These are phyloP conservation scores for Macrotrachela quadricornifera DNA, from an alignment of 1,140 invertebrate genomes.

Conservation along the genomic window DNA sequence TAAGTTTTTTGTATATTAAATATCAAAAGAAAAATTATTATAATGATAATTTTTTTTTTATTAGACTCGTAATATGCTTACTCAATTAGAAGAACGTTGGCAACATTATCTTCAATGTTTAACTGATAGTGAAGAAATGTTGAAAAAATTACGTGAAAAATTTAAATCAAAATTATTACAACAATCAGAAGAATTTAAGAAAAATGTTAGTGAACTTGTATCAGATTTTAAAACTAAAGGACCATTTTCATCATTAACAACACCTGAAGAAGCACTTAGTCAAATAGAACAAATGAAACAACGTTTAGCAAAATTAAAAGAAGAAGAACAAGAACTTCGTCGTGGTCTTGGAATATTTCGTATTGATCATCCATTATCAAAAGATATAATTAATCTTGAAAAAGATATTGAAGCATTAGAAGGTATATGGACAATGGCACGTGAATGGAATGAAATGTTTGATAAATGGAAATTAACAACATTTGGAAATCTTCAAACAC, in stretches of 20 bases:
- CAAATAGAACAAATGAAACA: conserved; percentile 39
- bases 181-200: conserved; percentile 42
- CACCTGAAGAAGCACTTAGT: conserved; percentile 32
- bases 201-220: conserved; percentile 38
- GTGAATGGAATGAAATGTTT: conserved; percentile 55
- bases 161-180: conserved; percentile 45
- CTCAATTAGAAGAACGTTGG: conserved; percentile 43
- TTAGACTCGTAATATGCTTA: conserved; percentile 25
- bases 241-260: conserved; percentile 30
- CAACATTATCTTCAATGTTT: conserved; percentile 40
- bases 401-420: conserved; percentile 47
- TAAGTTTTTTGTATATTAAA: conserved; percentile 6
- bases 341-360: conserved; percentile 49
- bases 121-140: conserved; percentile 40
- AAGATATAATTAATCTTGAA: conserved; percentile 41
- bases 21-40: not conserved
- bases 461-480: conserved; percentile 46
- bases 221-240: conserved; percentile 41
- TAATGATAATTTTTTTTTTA: too few species aligned
- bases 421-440: conserved; percentile 48
- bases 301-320: conserved; percentile 39
- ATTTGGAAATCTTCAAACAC: conserved; percentile 34
- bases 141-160: conserved; percentile 46
- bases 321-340: conserved; percentile 42
- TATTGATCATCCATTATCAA: conserved; percentile 44